Evolutionary conservation across 1,140 invertebrate genomes (phyloP), one percentile per base, ranked within the genome.

Genomic region (Cepaea nemoralis): DNA sequence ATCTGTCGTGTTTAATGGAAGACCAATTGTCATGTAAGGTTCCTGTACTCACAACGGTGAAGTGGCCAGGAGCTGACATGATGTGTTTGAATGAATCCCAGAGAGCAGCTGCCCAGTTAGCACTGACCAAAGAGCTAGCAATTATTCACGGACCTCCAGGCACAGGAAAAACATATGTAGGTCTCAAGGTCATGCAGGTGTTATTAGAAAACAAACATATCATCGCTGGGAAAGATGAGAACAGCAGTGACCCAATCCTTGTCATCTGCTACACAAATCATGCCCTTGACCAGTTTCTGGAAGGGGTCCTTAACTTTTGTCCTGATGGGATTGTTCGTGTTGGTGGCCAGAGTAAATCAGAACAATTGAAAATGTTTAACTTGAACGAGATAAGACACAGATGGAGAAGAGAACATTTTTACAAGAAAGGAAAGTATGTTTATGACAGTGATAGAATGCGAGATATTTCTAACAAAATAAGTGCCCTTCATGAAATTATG

Each of bases 181-280:
- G 90, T 35, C 76, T 92, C 16, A 88, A 92, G 81, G 87, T 92
- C n/a, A 88, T 90, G 0, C 82, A 91, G 80, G 77, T 86, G 27
- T 83, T 92, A 2, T 81, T 92, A 1, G 75, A 87, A n/a, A 92
- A 92, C 84, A 78, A 74, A 55, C 16, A 71, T 19, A 39, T 81
- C 12, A 90, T 87, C 88, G 73, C 27, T 24, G 42, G 55, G 5
- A 35, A 31, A 70, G 12, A 70, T n/a, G 35, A n/a, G 14, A 39
- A n/a, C 14, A 31, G 33, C 50, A 48, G 45, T 31, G n/a, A 40
- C 8, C 94, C 95, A 10, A 94, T 97, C 80, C 88, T 97, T 1
- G 92, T 97, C 6, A 93, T 97, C n/a, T 96, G 95, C 88, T 96
- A 94, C 85, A 97, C 96, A 0, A 98, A 97, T 88, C 95, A 97